Base-by-base conservation (phyloP, 2,797 vertebrate species). In the Erpetoichthys calabaricus region DNA sequence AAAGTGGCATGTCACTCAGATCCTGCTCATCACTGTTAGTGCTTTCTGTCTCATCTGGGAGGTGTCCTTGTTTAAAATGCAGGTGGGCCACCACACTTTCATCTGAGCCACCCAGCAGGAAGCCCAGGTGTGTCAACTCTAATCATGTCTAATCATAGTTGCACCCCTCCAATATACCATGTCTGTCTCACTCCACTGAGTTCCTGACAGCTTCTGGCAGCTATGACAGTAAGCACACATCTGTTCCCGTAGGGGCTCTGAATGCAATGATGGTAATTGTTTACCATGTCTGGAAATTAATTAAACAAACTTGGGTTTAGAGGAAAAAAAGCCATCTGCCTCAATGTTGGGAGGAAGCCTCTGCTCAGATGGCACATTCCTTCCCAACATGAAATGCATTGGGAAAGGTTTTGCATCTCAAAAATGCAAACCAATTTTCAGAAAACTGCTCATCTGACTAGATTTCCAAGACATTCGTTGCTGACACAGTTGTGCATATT, bases 111-210 rank as follows among this genome's bases (percentile, higher is more conserved):
- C 62, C 53, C 45, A 56, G 45, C 54, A 46, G 60, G 57, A 57
- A 44, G 61, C 64, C 52, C 74, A 79, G 76, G 76, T 77, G 79
- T 72, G 73, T 65, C 72, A 57, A 63, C 65, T 70, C 73, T 79
- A 80, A 83, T 81, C 70, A 78, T 68, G 66, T 75, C 66, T 77
- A 82, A 81, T 75, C 70, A 70, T 63, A 43, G 41, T 7, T 41
- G 6, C 6, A 51, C 57, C 56, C 51, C 63, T 60, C 65, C 58
- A 54, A 7, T 42, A 41, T 61, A 51, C 44, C 56, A 68, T 70
- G 73, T 68, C 42, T 1, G 79, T 78, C 79, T 80, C 79, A 73
- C 78, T 83, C 75, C 69, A 81, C 85, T 82, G 81, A 83, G 68
- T 77, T 64, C 49, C 62, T 85, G 86, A 89, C 86, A 89, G 81